phyloP scores from a whole-genome alignment of 2,888 invertebrate species.

The Ceriagrion tenellum region DNA sequence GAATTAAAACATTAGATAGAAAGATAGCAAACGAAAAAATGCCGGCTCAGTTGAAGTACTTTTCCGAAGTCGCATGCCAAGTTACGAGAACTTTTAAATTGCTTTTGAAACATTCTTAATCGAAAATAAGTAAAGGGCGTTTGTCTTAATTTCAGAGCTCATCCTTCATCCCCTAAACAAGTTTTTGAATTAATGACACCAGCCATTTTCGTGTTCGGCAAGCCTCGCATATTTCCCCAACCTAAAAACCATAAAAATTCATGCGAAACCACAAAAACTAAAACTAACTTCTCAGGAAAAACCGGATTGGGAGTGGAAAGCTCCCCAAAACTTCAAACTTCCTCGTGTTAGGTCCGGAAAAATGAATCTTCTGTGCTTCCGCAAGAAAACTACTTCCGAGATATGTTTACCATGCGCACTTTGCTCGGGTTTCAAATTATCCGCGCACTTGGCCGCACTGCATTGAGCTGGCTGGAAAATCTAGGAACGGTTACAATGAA shows the following conservation, averaged over 20 bases:
- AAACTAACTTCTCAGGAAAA: neutral
- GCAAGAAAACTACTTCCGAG: neutral
- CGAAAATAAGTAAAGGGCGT: neutral
- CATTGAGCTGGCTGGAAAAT: no score
- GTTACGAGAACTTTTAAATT: neutral
- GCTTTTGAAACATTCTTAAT: neutral
- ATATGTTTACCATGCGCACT: neutral
- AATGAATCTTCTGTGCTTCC: neutral
- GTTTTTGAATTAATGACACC: constrained; percentile 32
- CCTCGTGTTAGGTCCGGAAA: neutral
- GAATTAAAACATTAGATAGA: neutral
- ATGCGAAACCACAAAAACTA: constrained; percentile 26
- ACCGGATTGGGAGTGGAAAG: neutral
- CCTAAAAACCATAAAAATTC: constrained; percentile 9
- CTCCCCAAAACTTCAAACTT: neutral
- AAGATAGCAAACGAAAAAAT: neutral
- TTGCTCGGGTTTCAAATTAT: neutral
- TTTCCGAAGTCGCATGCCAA: neutral
- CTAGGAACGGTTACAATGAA: no score
- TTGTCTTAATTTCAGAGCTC: neutral
- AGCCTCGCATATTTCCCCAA: neutral
- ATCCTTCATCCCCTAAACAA: neutral
- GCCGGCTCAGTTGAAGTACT: neutral
- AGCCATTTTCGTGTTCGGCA: neutral
- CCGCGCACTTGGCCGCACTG: no score